These are phyloP conservation scores for Meliscaeva auricollis DNA, from an alignment of 2,888 invertebrate species.

Conservation along the genomic window DNA sequence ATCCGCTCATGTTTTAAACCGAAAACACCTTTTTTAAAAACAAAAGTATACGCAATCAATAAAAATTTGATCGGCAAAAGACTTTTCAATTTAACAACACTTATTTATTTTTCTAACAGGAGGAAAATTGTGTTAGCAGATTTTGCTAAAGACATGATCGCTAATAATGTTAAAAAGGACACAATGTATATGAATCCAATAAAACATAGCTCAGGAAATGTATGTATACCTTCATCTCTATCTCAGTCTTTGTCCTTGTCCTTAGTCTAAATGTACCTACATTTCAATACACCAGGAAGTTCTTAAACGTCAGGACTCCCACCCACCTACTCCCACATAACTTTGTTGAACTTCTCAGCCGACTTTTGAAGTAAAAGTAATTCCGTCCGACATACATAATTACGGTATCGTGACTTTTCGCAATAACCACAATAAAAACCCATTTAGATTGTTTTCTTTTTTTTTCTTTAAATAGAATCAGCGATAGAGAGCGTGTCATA, in stretches of 20 bases:
- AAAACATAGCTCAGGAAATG: too few species aligned
- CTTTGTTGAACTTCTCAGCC: conserved; percentile 19
- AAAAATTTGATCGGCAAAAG: too few species aligned
- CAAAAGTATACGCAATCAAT: too few species aligned
- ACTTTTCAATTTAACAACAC: too few species aligned
- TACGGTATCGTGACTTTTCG: conserved; percentile 69
- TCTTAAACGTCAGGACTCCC: not conserved
- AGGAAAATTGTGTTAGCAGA: too few species aligned
- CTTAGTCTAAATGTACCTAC: conserved; percentile 18
- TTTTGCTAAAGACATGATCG: too few species aligned
- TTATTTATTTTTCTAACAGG: too few species aligned
- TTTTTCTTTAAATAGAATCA: conserved; percentile 53
- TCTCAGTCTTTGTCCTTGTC: conserved; percentile 28
- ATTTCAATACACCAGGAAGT: conserved; percentile 33
- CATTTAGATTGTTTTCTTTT: conserved; percentile 59
- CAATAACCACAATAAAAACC: conserved; percentile 72
- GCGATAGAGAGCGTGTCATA: conserved; percentile 57
- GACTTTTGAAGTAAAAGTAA: conserved; percentile 47
- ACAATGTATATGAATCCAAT: too few species aligned
- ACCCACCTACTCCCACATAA: not conserved
- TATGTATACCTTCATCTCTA: too few species aligned
- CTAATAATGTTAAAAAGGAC: too few species aligned
- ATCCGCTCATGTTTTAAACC: too few species aligned
- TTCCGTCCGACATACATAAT: conserved; percentile 69
- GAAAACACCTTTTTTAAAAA: too few species aligned